Conservation (phyloP, 2,113 vertebrate genomes). For the Rallus limicola region DNA sequence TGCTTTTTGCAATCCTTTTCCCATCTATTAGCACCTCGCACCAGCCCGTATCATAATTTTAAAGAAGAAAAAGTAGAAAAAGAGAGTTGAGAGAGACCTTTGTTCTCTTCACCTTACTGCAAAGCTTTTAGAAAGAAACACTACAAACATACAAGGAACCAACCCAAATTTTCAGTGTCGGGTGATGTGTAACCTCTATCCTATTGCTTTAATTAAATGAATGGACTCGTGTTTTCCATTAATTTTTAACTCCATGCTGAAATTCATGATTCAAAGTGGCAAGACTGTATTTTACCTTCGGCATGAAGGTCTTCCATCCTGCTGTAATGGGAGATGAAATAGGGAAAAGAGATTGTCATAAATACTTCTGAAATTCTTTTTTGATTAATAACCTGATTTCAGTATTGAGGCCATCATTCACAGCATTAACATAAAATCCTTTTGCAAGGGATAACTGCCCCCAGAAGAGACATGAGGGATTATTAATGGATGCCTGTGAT, state of each 20-base stretch:
- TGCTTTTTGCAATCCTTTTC: neutral
- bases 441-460: neutral
- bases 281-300: neutral
- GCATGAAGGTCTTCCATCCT: neutral
- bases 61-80: neutral
- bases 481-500: neutral
- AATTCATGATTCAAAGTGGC: neutral
- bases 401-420: neutral
- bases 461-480: neutral
- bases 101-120: neutral
- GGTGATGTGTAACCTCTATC: neutral
- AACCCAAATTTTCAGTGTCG: neutral
- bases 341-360: neutral
- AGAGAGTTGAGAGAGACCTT: neutral
- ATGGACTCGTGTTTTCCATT: neutral
- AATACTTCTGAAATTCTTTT: neutral
- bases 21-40: neutral
- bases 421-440: neutral
- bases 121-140: neutral
- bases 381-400: neutral
- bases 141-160: neutral
- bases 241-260: neutral
- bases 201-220: neutral
- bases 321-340: neutral
- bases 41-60: neutral